Evolutionary conservation across 2,113 vertebrate genomes (phyloP).

Genomic region (Coracopsis vasa): DNA sequence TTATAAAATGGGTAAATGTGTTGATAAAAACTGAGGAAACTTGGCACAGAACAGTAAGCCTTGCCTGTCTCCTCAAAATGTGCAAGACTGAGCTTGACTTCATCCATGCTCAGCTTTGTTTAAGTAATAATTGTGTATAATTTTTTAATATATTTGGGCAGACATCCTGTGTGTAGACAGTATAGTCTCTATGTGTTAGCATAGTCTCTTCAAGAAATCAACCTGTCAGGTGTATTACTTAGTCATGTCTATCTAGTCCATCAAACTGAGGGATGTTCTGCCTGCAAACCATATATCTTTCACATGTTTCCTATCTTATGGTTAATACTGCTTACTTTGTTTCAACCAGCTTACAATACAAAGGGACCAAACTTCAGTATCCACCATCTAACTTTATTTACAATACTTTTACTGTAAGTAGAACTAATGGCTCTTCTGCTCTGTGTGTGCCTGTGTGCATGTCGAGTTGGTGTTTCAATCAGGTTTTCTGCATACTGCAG

Average conservation of each 20-base stretch:
- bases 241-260: background rate
- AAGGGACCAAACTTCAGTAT: constrained; percentile 29
- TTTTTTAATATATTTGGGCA: background rate
- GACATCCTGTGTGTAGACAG: background rate
- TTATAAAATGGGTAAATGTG: background rate
- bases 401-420: constrained; percentile 42
- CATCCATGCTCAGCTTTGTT: background rate
- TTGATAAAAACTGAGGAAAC: background rate
- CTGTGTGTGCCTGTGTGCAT: background rate
- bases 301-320: background rate
- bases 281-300: background rate
- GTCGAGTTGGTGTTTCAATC: background rate
- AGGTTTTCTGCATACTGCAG: background rate
- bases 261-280: background rate
- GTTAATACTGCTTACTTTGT: constrained; percentile 50
- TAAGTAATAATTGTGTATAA: background rate
- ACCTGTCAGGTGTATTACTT: background rate
- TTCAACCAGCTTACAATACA: constrained; percentile 40
- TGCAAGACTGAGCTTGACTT: background rate
- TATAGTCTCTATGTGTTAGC: too few species aligned
- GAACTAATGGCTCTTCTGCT: background rate
- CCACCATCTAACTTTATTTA: constrained; percentile 34
- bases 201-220: background rate
- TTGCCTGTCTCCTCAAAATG: background rate
- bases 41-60: background rate